Percentiles rank a stretch among this genome's conserved stretches.
These are phyloP conservation scores for Tiliqua scincoides DNA, from an alignment of 2,113 vertebrate genomes.

Conservation along the genomic window DNA sequence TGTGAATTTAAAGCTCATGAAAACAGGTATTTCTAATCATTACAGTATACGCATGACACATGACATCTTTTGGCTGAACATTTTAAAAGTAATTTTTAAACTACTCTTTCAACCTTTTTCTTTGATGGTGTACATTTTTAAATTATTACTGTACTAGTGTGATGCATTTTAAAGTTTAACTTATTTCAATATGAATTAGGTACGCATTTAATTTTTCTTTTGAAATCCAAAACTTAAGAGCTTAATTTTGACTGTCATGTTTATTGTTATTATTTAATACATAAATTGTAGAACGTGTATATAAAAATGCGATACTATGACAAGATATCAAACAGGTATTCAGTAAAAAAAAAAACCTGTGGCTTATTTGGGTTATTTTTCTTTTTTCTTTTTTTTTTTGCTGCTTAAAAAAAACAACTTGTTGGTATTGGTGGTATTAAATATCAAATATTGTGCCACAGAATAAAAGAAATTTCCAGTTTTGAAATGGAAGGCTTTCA, in stretches of 20 bases:
- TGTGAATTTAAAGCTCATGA: slow-evolving; percentile 95
- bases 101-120: not conserved
- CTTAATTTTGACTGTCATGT: not conserved
- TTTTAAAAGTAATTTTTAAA: not conserved
- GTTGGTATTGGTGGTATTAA: not conserved
- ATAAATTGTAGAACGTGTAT: not conserved
- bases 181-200: not conserved
- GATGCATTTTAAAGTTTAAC: not conserved
- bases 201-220: not conserved
- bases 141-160: not conserved
- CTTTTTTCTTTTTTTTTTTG: slow-evolving; percentile 6
- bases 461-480: slow-evolving; percentile 89
- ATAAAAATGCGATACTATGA: not conserved
- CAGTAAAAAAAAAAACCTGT: slow-evolving; percentile 13
- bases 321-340: not conserved
- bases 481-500: slow-evolving; percentile 80
- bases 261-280: not conserved
- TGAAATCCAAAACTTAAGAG: not conserved
- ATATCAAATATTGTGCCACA: slow-evolving; percentile 48
- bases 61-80: not conserved
- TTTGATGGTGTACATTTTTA: not conserved
- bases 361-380: not conserved
- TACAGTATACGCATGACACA: not conserved
- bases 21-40: slow-evolving; percentile 82
- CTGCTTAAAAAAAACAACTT: not conserved